phyloP scores from a whole-genome alignment of 2,113 vertebrate species.

The Brienomyrus brachyistius region DNA sequence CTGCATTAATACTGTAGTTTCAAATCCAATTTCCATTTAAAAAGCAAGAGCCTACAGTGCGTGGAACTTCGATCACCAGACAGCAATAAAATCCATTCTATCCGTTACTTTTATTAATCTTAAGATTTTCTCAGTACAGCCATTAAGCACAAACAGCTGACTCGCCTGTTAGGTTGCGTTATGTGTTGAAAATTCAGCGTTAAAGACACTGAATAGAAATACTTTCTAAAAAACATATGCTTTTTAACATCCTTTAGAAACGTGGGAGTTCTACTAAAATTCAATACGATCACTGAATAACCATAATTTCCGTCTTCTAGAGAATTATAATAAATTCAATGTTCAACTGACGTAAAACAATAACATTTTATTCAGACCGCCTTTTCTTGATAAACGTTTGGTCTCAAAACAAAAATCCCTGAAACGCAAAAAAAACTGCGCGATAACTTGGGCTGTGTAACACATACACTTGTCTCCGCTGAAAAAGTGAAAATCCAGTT shows the following conservation, averaged over 20 bases:
- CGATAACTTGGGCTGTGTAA: not conserved
- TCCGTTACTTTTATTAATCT: not conserved
- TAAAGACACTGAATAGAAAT: not conserved
- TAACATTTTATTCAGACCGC: not conserved
- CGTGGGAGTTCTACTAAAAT: not conserved
- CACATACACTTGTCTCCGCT: not conserved
- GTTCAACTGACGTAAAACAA: not conserved
- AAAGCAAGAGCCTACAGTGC: not conserved
- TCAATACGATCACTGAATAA: not conserved
- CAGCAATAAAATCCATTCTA: not conserved
- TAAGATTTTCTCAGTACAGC: not conserved
- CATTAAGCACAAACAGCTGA: not conserved
- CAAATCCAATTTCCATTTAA: not conserved
- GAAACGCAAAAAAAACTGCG: not conserved
- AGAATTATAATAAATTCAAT: not conserved
- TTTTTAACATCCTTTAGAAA: not conserved
- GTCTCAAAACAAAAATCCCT: constrained; percentile 6
- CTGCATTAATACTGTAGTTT: not conserved
- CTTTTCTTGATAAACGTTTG: not conserved
- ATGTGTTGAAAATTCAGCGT: not conserved
- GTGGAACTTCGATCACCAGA: not conserved
- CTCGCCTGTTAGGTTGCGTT: not conserved
- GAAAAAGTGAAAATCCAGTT: not conserved
- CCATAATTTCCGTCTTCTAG: not conserved
- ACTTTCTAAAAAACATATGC: not conserved